These are phyloP conservation scores for Drosophila sulfurigaster DNA, from an alignment of 1,140 invertebrate genomes.

Conservation along the genomic window DNA sequence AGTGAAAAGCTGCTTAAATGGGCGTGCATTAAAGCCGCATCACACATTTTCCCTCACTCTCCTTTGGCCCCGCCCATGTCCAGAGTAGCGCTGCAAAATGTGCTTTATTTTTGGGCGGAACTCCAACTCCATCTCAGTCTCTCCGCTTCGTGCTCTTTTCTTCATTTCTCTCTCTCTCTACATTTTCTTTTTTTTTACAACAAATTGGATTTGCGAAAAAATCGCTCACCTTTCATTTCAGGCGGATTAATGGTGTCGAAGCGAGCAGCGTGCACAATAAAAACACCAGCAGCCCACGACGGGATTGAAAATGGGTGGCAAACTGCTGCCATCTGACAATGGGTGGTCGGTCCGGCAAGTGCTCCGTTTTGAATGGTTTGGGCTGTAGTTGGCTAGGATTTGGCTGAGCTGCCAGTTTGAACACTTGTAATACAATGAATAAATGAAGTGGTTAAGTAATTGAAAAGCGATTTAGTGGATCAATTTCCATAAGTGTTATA, in stretches of 20 bases:
- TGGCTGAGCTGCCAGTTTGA: conserved; percentile 69
- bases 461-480: conserved; percentile 75
- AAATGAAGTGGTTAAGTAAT: conserved; percentile 82
- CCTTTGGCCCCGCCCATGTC: background rate
- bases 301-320: background rate
- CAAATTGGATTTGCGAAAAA: conserved; percentile 81
- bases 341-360: conserved; percentile 40
- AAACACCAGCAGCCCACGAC: conserved; percentile 25
- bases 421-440: conserved; percentile 80
- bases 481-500: conserved; percentile 39
- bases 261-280: conserved; percentile 64
- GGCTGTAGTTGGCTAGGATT: conserved; percentile 53
- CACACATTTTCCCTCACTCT: conserved; percentile 22
- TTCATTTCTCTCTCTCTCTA: conserved; percentile 37
- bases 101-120: conserved; percentile 17
- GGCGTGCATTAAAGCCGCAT: conserved; percentile 38
- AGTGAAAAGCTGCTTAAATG: conserved; percentile 50
- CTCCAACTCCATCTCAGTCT: conserved; percentile 14
- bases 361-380: conserved; percentile 21
- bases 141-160: conserved; percentile 20
- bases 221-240: conserved; percentile 82
- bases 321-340: conserved; percentile 30
- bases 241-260: conserved; percentile 76
- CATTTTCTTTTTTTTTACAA: conserved; percentile 47
- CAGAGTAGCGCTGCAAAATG: conserved; percentile 25